Evolutionary conservation across 2,888 invertebrate genomes (phyloP).

Genomic region (Apamea epomidion): DNA sequence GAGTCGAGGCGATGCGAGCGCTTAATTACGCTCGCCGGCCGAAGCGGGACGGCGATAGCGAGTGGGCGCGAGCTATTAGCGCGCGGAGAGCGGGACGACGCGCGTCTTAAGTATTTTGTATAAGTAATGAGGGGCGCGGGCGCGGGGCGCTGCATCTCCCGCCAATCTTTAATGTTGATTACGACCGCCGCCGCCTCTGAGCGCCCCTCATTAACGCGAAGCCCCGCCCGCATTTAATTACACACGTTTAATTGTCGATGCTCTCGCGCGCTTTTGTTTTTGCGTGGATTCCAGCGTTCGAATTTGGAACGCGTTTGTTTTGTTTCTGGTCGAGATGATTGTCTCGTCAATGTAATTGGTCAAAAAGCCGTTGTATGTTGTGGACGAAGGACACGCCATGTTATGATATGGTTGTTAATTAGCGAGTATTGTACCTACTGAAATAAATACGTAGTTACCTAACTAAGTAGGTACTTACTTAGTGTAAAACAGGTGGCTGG

Average conservation of each 20-base stretch:
- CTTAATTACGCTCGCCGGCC: slow-evolving; percentile 89
- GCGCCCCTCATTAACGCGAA: slow-evolving; percentile 89
- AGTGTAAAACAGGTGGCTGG: neutral
- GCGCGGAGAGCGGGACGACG: slow-evolving; percentile 92
- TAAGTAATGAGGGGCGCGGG: slow-evolving; percentile 91
- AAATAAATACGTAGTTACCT: neutral
- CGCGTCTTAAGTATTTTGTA: slow-evolving; percentile 91
- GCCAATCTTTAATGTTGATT: slow-evolving; percentile 91
- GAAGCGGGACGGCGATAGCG: slow-evolving; percentile 89
- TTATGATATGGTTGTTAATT: slow-evolving; percentile 51
- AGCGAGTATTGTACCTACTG: neutral
- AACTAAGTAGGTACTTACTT: neutral
- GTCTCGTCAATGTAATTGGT: slow-evolving; percentile 78
- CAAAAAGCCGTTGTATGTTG: slow-evolving; percentile 54
- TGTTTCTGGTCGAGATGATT: slow-evolving; percentile 69
- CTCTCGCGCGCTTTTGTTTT: slow-evolving; percentile 77
- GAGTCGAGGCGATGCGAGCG: slow-evolving; percentile 89
- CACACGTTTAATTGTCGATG: slow-evolving; percentile 83
- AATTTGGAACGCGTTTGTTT: slow-evolving; percentile 72
- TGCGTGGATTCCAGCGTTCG: slow-evolving; percentile 74
- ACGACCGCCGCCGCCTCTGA: slow-evolving; percentile 87
- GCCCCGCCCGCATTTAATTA: slow-evolving; percentile 90
- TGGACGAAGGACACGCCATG: slow-evolving; percentile 39
- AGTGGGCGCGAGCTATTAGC: slow-evolving; percentile 92
- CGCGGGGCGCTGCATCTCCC: slow-evolving; percentile 88